phyloP scores from a whole-genome alignment of 2,888 invertebrate species.

The Meteorus colon region DNA sequence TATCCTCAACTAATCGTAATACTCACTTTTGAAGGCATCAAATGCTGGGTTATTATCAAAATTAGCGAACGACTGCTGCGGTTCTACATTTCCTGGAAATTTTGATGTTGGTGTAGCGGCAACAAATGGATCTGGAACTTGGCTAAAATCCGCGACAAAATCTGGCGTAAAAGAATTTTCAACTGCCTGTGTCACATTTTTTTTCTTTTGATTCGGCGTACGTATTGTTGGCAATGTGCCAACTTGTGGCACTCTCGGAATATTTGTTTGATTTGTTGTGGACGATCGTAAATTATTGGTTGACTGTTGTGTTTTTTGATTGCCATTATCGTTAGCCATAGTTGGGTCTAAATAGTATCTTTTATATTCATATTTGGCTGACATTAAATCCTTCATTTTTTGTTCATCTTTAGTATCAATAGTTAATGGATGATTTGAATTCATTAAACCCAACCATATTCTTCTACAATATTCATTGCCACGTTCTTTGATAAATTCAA shows the following conservation, averaged over 20 bases:
- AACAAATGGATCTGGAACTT: slow-evolving; percentile 67
- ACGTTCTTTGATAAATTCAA: slow-evolving; percentile 89
- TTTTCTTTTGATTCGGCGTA: slow-evolving; percentile 52
- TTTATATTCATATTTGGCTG: slow-evolving; percentile 95
- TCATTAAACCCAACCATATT: slow-evolving; percentile 94
- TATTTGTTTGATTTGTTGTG: slow-evolving; percentile 52
- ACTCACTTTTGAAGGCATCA: slow-evolving; percentile 72
- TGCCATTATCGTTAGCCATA: slow-evolving; percentile 58
- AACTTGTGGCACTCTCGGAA: slow-evolving; percentile 66
- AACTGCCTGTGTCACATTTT: slow-evolving; percentile 56
- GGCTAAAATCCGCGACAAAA: slow-evolving; percentile 71
- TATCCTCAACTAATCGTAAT: background rate
- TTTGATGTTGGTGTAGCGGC: slow-evolving; percentile 63
- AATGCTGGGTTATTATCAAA: slow-evolving; percentile 84
- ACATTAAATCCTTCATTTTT: slow-evolving; percentile 93
- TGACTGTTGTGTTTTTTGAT: slow-evolving; percentile 37
- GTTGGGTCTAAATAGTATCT: slow-evolving; percentile 77
- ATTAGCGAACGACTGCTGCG: slow-evolving; percentile 79
- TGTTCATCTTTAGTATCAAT: slow-evolving; percentile 88
- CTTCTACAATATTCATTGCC: slow-evolving; percentile 96
- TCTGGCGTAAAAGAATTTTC: slow-evolving; percentile 66
- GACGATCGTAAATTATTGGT: slow-evolving; percentile 36
- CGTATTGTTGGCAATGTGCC: slow-evolving; percentile 57
- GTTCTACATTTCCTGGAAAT: slow-evolving; percentile 64
- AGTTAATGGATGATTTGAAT: slow-evolving; percentile 74